A percentile compares a stretch with the other conserved stretches of the same genome.
These are phyloP conservation scores for Adineta ricciae DNA, from an alignment of 2,888 invertebrate species.

Conservation along the genomic window DNA sequence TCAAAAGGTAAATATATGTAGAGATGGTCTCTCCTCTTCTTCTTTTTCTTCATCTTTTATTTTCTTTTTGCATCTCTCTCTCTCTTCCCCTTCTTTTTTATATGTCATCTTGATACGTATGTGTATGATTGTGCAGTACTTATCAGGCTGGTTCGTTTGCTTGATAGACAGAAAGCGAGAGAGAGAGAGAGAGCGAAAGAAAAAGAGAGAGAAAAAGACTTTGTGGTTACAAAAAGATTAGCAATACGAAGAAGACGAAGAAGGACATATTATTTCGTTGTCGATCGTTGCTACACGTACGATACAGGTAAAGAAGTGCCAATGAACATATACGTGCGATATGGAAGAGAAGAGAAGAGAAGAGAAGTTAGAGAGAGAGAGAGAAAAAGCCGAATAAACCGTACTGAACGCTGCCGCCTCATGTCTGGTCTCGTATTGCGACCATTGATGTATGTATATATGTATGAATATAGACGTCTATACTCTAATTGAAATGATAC, in stretches of 20 bases:
- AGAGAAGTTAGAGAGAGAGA: too few relatives aligned
- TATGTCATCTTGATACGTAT: neutral
- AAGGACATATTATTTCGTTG: slow-evolving; percentile 12
- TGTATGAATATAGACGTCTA: neutral
- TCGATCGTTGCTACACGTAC: neutral
- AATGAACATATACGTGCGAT: neutral
- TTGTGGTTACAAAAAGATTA: slow-evolving; percentile 15
- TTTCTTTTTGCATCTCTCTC: too few relatives aligned
- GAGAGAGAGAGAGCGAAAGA: neutral
- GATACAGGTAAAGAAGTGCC: neutral
- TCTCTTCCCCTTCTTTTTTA: neutral
- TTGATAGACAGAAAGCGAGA: neutral
- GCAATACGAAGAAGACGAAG: neutral
- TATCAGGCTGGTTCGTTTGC: neutral
- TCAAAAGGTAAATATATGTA: slow-evolving; percentile 8
- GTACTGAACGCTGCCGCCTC: neutral
- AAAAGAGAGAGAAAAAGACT: neutral
- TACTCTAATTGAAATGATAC: neutral
- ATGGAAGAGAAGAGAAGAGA: neutral
- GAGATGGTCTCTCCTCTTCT: neutral
- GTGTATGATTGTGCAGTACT: neutral
- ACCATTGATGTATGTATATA: neutral
- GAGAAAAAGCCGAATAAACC: neutral
- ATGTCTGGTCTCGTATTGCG: slow-evolving; percentile 8
- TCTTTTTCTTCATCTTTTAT: too few relatives aligned